Evolutionary conservation across 2,113 vertebrate genomes (phyloP), one percentile per base, ranked within the genome.

Genomic region (Hippocampus barbouri): DNA sequence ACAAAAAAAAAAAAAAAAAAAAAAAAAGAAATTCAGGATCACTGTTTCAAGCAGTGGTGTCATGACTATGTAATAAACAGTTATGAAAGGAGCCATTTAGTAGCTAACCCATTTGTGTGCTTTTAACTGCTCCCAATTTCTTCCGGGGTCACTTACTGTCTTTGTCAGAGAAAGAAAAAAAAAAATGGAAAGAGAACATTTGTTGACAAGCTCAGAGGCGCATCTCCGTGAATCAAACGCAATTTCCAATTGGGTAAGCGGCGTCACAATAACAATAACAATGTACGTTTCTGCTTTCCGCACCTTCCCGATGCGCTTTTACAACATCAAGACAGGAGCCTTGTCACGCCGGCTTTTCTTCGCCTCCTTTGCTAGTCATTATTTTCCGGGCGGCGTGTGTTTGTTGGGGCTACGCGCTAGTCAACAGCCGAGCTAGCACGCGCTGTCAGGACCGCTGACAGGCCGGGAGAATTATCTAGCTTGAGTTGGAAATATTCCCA

Each of bases 271-370:
- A 51, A 18, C 47, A 80, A 80, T 83, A 89, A 85, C 80, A 5
- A 80, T 88, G 85, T 85, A 83, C 89, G 90, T 91, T 93, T 87
- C 92, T 92, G 92, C 92, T 91, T 92, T 86, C 91, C 92, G 86
- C 89, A 90, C 90, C 88, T 87, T 85, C 85, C 27, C 7, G 88
- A 88, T 89, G 84, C 79, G 86, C 86, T 83, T 87, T 88, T 91
- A 92, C 90, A 91, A 91, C 90, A 91, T 90, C 89, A 91, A 91
- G 85, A 87, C 79, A 78, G 59, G 77, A 79, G 64, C 74, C 71
- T 88, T 87, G 86, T 76, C 71, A 73, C 84, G 87, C 76, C 79
- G 82, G 75, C 79, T 85, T 86, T 82, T 82, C 54, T 73, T 78
- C 79, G 82, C 79, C 84, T 77, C 75, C 81, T 82, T 78, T 77